A percentile compares a stretch with the other conserved stretches of the same genome.
Evolutionary conservation across 2,888 invertebrate species (phyloP).

Genomic region (Campaea margaritaria): DNA sequence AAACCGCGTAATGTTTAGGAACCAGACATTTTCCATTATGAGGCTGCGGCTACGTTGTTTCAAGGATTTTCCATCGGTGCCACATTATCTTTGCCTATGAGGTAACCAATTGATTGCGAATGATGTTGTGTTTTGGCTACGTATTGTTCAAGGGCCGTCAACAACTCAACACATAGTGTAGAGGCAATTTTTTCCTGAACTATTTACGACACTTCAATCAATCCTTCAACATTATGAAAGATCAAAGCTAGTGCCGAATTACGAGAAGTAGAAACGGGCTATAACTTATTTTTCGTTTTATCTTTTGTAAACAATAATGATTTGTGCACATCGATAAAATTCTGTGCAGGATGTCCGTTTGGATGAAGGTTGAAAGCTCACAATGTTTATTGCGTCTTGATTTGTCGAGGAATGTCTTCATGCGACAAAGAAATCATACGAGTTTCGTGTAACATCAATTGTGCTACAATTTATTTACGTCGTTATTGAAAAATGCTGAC

Average conservation of each 20-base stretch:
- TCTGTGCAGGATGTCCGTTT: constrained; percentile 27
- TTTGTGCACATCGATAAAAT: constrained; percentile 42
- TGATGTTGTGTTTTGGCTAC: constrained; percentile 4
- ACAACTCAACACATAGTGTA: not conserved
- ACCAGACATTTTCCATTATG: constrained; percentile 58
- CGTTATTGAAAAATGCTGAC: constrained; percentile 27
- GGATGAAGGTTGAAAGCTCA: too few relatives aligned
- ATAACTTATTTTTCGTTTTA: constrained; percentile 52
- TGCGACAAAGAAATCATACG: constrained; percentile 16
- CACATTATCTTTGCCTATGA: constrained; percentile 29
- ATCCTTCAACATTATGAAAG: constrained; percentile 51
- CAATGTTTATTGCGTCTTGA: constrained; percentile 12
- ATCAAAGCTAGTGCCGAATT: constrained; percentile 56
- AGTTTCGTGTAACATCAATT: constrained; percentile 9
- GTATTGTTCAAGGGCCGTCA: constrained; percentile 5
- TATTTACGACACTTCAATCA: constrained; percentile 44
- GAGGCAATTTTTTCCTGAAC: too few relatives aligned
- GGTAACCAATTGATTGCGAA: constrained; percentile 27
- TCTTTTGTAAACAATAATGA: constrained; percentile 51
- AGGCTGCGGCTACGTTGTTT: constrained; percentile 46
- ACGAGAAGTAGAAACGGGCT: constrained; percentile 52
- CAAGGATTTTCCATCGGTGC: constrained; percentile 47
- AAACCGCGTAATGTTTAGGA: constrained; percentile 62
- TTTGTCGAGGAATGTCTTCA: constrained; percentile 13
- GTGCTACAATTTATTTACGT: constrained; percentile 13